A percentile compares a stretch with the other conserved stretches of the same genome.
These are phyloP conservation scores for Norana najaformis DNA, from an alignment of 2,888 invertebrate genomes.

Conservation along the genomic window DNA sequence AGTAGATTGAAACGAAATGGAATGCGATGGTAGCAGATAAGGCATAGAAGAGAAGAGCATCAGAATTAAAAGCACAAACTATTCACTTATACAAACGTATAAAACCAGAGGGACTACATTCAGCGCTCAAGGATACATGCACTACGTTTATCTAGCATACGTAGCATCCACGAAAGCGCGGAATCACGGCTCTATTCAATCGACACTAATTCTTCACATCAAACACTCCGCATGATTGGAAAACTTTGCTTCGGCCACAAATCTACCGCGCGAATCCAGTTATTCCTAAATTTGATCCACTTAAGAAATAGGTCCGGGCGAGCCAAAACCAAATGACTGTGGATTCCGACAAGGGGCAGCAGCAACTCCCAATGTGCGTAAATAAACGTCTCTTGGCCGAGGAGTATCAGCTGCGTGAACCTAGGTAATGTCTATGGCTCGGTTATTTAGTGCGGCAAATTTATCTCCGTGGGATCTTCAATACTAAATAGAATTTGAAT, in stretches of 20 bases:
- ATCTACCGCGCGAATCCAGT: neutral
- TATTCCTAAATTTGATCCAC: neutral
- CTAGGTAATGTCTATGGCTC: neutral
- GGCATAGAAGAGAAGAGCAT: too few relatives aligned
- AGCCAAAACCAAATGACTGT: neutral
- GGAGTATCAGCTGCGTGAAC: neutral
- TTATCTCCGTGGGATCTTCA: neutral
- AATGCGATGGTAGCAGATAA: too few relatives aligned
- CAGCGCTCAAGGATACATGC: too few relatives aligned
- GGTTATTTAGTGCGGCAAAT: neutral
- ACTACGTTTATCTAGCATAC: too few relatives aligned
- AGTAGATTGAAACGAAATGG: too few relatives aligned
- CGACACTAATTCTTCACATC: neutral
- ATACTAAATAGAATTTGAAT: neutral
- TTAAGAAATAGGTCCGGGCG: constrained; percentile 2
- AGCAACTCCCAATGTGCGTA: neutral
- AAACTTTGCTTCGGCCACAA: neutral
- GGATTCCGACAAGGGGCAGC: neutral
- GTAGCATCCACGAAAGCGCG: neutral
- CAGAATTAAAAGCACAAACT: too few relatives aligned
- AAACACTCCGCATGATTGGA: constrained; percentile 1
- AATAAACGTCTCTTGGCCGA: neutral
- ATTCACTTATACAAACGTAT: too few relatives aligned
- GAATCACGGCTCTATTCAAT: neutral
- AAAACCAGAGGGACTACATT: too few relatives aligned